A percentile compares a stretch with the other conserved stretches of the same genome.
These are phyloP conservation scores for Rhogogaster chlorosoma DNA, from an alignment of 2,888 invertebrate genomes.

Conservation along the genomic window DNA sequence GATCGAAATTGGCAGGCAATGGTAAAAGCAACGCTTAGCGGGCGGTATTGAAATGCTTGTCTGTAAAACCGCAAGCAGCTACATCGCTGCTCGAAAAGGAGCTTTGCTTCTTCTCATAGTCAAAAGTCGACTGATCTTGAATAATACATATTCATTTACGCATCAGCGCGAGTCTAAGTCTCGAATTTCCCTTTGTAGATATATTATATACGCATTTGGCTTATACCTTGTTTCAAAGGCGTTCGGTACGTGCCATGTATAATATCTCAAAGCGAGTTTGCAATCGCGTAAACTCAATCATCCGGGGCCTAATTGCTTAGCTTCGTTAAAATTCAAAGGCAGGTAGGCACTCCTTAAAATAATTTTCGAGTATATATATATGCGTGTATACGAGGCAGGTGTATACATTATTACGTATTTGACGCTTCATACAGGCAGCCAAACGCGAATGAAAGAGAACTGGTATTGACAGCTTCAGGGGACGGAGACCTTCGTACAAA, in stretches of 20 bases:
- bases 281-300: slow-evolving; percentile 8
- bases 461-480: background rate
- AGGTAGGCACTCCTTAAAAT: background rate
- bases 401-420: background rate
- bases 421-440: background rate
- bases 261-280: background rate
- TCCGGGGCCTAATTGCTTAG: slow-evolving; percentile 3
- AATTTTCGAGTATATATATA: background rate
- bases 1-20: background rate
- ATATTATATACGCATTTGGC: background rate
- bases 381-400: background rate
- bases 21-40: background rate
- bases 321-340: slow-evolving; percentile 6
- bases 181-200: background rate
- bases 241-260: background rate
- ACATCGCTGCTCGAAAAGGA: too few species aligned
- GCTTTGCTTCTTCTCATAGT: background rate
- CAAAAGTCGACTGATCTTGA: background rate
- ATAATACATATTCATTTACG: background rate
- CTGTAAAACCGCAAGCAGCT: background rate
- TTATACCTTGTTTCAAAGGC: background rate
- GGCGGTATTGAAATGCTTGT: background rate
- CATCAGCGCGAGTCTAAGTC: background rate
- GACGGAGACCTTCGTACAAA: background rate
- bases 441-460: background rate